Evolutionary conservation across 1,140 invertebrate genomes (phyloP).

Genomic region (Contarinia nasturtii): DNA sequence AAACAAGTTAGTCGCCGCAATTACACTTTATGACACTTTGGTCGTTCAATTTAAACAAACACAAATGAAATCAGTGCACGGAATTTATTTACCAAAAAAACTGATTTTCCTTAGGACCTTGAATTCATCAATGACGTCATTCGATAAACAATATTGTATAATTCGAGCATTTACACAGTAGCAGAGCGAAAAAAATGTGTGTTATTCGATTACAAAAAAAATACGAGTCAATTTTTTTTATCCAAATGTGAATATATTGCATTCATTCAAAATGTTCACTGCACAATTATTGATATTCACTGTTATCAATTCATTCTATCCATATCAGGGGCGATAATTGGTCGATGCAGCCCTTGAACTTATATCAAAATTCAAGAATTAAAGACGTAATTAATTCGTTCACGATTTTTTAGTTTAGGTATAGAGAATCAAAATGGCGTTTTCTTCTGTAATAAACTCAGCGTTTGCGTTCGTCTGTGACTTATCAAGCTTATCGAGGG

Average conservation of each 20-base stretch:
- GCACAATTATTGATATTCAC: background rate
- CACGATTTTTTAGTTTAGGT: too few relatives aligned
- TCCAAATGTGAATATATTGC: too few relatives aligned
- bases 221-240: too few relatives aligned
- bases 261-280: too few relatives aligned
- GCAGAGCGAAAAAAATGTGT: background rate
- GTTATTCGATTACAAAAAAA: too few relatives aligned
- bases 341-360: background rate
- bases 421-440: too few relatives aligned
- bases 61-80: background rate
- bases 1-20: background rate
- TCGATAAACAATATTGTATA: constrained; percentile 2
- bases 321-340: background rate
- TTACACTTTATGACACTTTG: background rate
- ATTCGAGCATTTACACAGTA: background rate
- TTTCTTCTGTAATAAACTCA: too few relatives aligned
- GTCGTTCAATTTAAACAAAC: background rate
- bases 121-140: constrained; percentile 5
- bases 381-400: too few relatives aligned
- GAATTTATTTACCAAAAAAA: background rate
- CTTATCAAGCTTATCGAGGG: too few relatives aligned
- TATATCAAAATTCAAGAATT: background rate
- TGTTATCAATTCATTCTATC: background rate
- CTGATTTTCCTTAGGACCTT: constrained; percentile 2
- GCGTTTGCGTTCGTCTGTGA: too few relatives aligned